Evolutionary conservation across 2,888 invertebrate genomes (phyloP).

Genomic region (Metalampra italica): DNA sequence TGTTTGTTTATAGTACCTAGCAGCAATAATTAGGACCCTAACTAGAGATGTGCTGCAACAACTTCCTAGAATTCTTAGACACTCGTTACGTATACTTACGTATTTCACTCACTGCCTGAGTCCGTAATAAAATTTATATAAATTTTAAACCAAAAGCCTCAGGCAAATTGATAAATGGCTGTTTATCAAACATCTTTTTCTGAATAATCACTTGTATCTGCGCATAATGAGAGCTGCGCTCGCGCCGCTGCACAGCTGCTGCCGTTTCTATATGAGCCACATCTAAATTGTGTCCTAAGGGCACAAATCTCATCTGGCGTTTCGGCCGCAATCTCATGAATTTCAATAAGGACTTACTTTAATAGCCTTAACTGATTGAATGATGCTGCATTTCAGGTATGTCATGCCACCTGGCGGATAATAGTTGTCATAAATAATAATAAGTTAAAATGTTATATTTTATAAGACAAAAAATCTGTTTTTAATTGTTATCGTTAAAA

Average conservation of each 20-base stretch:
- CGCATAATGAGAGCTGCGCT: slow-evolving; percentile 38
- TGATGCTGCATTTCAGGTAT: slow-evolving; percentile 9
- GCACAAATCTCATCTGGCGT: slow-evolving; percentile 56
- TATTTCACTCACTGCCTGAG: slow-evolving; percentile 3
- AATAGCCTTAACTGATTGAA: slow-evolving; percentile 25
- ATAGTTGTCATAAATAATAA: too few species aligned
- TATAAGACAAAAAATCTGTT: too few species aligned
- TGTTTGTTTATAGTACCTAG: too few species aligned
- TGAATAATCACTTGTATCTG: slow-evolving; percentile 59
- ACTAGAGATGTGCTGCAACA: too few species aligned
- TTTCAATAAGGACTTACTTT: slow-evolving; percentile 44
- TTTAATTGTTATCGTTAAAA: too few species aligned
- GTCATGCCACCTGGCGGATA: neutral
- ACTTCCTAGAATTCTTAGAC: too few species aligned
- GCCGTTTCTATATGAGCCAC: slow-evolving; percentile 50
- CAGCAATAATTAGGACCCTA: too few species aligned
- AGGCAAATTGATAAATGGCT: slow-evolving; percentile 64
- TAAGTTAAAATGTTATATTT: too few species aligned
- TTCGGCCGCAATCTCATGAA: slow-evolving; percentile 50
- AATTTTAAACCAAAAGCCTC: slow-evolving; percentile 33
- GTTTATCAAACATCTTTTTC: slow-evolving; percentile 71
- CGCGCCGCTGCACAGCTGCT: slow-evolving; percentile 58
- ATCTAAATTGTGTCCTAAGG: slow-evolving; percentile 62
- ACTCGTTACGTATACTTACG: neutral
- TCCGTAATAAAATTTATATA: slow-evolving; percentile 37